Base-by-base conservation (phyloP, 2,797 vertebrate genomes). In the Dromococcyx pavoninus region DNA sequence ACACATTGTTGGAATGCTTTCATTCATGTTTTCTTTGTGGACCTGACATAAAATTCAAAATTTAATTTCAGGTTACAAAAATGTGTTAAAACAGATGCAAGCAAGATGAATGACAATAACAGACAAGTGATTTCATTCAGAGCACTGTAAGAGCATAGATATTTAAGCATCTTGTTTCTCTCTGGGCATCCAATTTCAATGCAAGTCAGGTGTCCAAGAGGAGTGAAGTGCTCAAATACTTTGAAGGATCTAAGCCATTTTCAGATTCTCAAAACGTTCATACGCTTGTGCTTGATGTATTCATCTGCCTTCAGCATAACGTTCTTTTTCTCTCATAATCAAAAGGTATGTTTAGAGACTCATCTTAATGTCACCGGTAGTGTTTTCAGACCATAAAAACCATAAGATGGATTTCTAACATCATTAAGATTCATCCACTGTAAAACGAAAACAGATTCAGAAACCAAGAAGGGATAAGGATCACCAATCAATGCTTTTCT, bases 391-490 rank as follows among this genome's bases (percentile, higher is more conserved):
- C 76, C 86, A 86, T 67, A 89, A 57, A 89, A 92, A 66, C 54
- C 8, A 0, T 53, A 66, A 82, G 50, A 96, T 58, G 32, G 25
- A 92, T 93, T 95, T 91, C 90, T 82, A 95, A 56, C 78, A 60
- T 66, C 83, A 75, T 70, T 77, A 74, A 50, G 60, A 85, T 37
- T 86, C 60, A 39, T 30, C 93, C 48, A 27, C 22, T 75, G 54
- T 73, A 92, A 96, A 96, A 76, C 74, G 88, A 78, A 92, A 93
- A 27, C 15, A 89, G 65, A 91, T 54, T 50, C 39, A 24, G 66
- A 84, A 94, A 71, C 81, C 77, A 95, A 50, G 17, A 94, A 32
- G 56, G 88, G 33, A 85, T 80, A 83, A 84, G 80, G 86, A 56
- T 75, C 91, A 88, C 58, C 62, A 69, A 39, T 58, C 88, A 57